A percentile compares a stretch with the other conserved stretches of the same genome.
phyloP scores from a whole-genome alignment of 2,888 invertebrate species.

The Tipula lateralis region DNA sequence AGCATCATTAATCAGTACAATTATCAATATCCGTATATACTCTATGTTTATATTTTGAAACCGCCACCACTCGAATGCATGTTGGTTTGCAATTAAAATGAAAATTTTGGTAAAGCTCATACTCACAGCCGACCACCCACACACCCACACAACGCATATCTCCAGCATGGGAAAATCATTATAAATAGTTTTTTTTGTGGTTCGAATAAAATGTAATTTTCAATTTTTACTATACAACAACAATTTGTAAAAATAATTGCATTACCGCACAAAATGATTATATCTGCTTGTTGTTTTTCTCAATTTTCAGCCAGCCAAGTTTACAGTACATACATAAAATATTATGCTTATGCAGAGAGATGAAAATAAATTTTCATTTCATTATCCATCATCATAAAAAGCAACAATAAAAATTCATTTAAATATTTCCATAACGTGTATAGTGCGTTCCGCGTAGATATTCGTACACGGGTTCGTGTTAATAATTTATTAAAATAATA shows the following conservation, averaged over 20 bases:
- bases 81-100: neutral
- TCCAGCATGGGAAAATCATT: neutral
- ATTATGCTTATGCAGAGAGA: neutral
- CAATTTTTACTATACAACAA: neutral
- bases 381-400: neutral
- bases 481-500: neutral
- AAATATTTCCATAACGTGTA: neutral
- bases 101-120: neutral
- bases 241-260: constrained; percentile 14
- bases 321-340: too few relatives aligned
- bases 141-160: neutral
- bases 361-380: neutral
- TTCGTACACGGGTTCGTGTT: neutral
- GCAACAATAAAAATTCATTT: neutral
- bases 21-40: neutral
- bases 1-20: neutral
- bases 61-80: neutral
- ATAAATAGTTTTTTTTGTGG: neutral
- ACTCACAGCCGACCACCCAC: neutral
- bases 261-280: constrained; percentile 14
- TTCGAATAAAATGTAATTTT: neutral
- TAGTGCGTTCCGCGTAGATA: neutral
- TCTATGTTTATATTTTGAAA: neutral
- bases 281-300: neutral
- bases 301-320: neutral